Evolutionary conservation across 2,113 vertebrate species (phyloP), one percentile per base, ranked within the genome.

Genomic region (Siniperca knerii): DNA sequence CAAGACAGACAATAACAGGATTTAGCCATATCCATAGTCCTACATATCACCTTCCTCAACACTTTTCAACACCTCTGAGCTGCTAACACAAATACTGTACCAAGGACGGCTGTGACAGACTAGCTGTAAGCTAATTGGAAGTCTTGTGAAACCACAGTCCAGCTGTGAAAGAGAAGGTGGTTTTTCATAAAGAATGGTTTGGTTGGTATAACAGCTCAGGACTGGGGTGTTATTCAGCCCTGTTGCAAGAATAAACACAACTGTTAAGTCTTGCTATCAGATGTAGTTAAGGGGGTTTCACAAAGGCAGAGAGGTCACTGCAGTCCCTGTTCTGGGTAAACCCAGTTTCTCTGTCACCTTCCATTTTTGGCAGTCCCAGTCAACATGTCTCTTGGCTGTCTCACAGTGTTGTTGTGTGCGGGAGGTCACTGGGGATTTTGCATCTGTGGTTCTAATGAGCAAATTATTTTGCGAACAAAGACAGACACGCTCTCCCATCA

Each of bases 371-470:
- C 23, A 35, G 3, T 2, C 50, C 5, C n/a, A 50, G 37, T 50
- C 70, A 75, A 40, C 67, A 70, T 80, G 75, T 62, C 76, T 88
- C 71, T 55, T 46, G 69, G 79, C 58, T 72, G 72, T 80, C 57
- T 81, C 50, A 21, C 40, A 25, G 16, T 44, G 61, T 50, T 48
- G n/a, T 40, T 58, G 54, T 72, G 66, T 48, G 23, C 52, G 75
- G 21, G 33, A 86, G 52, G 44, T 83, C 80, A 78, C 55, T 48
- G 13, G 46, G 46, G 15, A 48, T 48, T 48, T 46, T 48, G 12
- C 13, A 0, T 48, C 46, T 48, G 15, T 48, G 46, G 46, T 48
- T 48, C 46, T 16, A 48, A 48, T 48, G 46, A 15, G 13, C 13
- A 48, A 48, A 48, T 48, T 15, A 48, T 48, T 48, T 48, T 48